Conservation (phyloP, 1,140 invertebrate species). For the Proales similis region DNA sequence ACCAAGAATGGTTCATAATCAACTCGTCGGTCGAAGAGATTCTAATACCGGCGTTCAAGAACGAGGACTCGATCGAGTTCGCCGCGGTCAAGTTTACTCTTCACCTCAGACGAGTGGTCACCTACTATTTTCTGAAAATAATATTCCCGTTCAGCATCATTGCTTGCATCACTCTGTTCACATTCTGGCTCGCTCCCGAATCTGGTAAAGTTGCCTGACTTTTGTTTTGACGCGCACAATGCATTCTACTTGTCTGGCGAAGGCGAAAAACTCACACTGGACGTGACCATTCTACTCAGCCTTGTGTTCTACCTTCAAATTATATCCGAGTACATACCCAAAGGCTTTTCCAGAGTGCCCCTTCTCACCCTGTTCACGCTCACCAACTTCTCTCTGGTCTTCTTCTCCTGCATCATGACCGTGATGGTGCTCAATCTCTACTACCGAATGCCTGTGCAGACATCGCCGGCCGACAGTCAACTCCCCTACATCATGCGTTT, state of each 20-base stretch:
- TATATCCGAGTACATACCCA: slow-evolving; percentile 31
- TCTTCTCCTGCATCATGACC: slow-evolving; percentile 34
- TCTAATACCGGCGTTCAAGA: slow-evolving; percentile 1
- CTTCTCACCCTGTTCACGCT: slow-evolving; percentile 27
- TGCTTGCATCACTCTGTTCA: slow-evolving; percentile 19
- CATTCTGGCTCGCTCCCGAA: slow-evolving; percentile 31
- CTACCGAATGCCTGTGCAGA: slow-evolving; percentile 10
- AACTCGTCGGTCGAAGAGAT: slow-evolving; percentile 27
- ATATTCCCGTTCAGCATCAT: slow-evolving; percentile 33
- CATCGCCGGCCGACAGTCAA: slow-evolving; percentile 2
- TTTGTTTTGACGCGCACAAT: too few relatives aligned
- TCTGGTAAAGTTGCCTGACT: too few relatives aligned
- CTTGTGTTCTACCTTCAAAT: slow-evolving; percentile 36
- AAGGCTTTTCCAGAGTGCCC: slow-evolving; percentile 9
- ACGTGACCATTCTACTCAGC: slow-evolving; percentile 21
- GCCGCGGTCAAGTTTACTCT: slow-evolving; percentile 12
- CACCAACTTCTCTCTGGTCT: slow-evolving; percentile 34
- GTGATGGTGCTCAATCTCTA: slow-evolving; percentile 24
- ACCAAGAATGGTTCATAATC: slow-evolving; percentile 37
- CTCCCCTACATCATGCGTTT: slow-evolving; percentile 12
- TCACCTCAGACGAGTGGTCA: slow-evolving; percentile 1
- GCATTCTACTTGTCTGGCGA: too few relatives aligned
- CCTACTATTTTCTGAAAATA: slow-evolving; percentile 36
- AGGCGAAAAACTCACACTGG: slow-evolving; percentile 31
- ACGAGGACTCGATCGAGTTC: slow-evolving; percentile 6